phyloP scores from a whole-genome alignment of 1,140 invertebrate genomes.

The Drosophila grimshawi region DNA sequence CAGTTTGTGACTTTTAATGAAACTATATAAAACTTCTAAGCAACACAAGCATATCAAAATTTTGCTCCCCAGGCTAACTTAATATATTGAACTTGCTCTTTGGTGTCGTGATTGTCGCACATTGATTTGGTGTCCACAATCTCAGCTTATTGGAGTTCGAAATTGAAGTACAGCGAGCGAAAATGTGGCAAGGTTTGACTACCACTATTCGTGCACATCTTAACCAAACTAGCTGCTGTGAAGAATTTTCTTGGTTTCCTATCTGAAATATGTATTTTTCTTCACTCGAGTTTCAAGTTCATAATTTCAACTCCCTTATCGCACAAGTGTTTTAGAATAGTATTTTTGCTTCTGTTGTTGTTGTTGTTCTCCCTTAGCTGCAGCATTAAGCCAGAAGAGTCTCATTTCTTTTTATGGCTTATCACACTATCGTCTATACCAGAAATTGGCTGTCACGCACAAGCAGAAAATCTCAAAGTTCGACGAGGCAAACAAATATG shows the following conservation, averaged over 20 bases:
- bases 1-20: no score
- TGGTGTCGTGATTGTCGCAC: not conserved
- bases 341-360: slow-evolving; percentile 14
- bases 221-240: slow-evolving; percentile 14
- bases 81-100: not conserved
- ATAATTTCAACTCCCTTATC: slow-evolving; percentile 46
- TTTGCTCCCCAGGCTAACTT: not conserved
- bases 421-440: slow-evolving; percentile 47
- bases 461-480: slow-evolving; percentile 52
- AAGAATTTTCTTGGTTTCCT: slow-evolving; percentile 20
- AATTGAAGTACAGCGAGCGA: no score
- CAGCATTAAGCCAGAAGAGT: slow-evolving; percentile 62
- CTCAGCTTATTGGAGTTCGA: not conserved
- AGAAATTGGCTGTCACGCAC: slow-evolving; percentile 64
- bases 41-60: not conserved
- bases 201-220: not conserved
- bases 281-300: slow-evolving; percentile 44
- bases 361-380: slow-evolving; percentile 26
- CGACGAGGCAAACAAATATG: slow-evolving; percentile 72
- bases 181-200: no score
- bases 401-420: slow-evolving; percentile 65
- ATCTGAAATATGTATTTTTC: slow-evolving; percentile 30
- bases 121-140: not conserved
- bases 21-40: not conserved
- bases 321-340: slow-evolving; percentile 29